Evolutionary conservation across 2,888 invertebrate species (phyloP).

Genomic region (Cremastinae sp.): DNA sequence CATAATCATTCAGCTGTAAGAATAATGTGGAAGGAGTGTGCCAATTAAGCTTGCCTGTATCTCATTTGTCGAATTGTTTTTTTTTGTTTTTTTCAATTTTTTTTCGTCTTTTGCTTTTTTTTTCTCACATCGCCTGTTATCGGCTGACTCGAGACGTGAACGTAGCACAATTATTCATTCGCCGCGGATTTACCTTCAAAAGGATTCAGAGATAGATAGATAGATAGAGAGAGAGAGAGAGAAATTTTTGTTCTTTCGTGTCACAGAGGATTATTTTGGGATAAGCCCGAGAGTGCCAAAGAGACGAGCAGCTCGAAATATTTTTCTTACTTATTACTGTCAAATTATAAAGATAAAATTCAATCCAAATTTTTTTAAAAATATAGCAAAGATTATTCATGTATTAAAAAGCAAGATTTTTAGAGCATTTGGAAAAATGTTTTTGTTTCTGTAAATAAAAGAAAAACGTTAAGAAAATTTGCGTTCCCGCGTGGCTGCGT

Average conservation of each 20-base stretch:
- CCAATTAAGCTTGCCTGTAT: constrained; percentile 81
- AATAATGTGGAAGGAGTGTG: constrained; percentile 91
- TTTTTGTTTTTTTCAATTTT: constrained; percentile 40
- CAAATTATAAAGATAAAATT: too few relatives aligned
- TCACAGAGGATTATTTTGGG: constrained; percentile 45
- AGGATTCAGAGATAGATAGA: constrained; percentile 55
- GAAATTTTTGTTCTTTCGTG: constrained; percentile 36
- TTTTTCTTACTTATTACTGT: constrained; percentile 1
- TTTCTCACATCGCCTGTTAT: constrained; percentile 47
- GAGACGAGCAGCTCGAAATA: constrained; percentile 54
- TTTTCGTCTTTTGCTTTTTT: constrained; percentile 47
- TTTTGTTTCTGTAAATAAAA: too few relatives aligned
- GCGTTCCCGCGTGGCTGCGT: too few relatives aligned
- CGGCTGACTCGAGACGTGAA: constrained; percentile 58
- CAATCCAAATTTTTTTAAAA: too few relatives aligned
- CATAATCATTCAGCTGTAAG: constrained; percentile 99
- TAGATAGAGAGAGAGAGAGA: constrained; percentile 1
- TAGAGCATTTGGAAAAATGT: too few relatives aligned
- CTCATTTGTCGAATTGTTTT: constrained; percentile 66
- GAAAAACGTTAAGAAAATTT: too few relatives aligned
- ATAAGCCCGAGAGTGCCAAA: constrained; percentile 26
- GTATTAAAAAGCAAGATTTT: too few relatives aligned
- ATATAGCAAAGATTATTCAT: too few relatives aligned
- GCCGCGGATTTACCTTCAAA: constrained; percentile 66
- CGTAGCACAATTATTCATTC: constrained; percentile 57